These are phyloP conservation scores for Cyanistes caeruleus DNA, from an alignment of 2,113 vertebrate genomes.

Conservation along the genomic window DNA sequence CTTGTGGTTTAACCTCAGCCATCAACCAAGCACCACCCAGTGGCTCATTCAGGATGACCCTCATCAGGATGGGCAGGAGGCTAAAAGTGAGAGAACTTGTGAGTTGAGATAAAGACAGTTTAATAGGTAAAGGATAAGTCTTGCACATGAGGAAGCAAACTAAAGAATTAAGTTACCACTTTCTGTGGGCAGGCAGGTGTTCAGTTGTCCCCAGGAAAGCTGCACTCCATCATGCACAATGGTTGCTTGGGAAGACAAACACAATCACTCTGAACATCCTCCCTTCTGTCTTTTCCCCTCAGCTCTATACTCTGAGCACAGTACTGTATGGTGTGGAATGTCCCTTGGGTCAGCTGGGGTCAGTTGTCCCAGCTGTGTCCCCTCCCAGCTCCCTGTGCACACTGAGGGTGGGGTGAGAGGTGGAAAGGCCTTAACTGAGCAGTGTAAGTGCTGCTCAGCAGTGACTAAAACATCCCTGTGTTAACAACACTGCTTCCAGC, in stretches of 20 bases:
- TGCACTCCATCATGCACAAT: fast-evolving
- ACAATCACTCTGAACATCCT: not conserved
- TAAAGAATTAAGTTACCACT: not conserved
- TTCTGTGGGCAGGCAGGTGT: not conserved
- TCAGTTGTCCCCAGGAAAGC: not conserved
- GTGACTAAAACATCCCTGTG: not conserved
- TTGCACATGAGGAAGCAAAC: not conserved
- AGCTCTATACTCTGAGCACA: not conserved
- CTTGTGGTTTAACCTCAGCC: not conserved
- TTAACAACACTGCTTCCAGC: not conserved
- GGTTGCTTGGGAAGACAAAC: not conserved
- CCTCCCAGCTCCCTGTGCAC: not conserved
- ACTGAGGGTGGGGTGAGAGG: not conserved
- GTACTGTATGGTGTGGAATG: not conserved
- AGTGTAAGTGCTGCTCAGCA: not conserved
- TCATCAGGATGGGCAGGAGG: not conserved
- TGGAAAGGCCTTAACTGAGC: not conserved
- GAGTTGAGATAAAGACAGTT: not conserved
- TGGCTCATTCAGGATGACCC: not conserved
- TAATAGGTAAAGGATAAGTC: not conserved
- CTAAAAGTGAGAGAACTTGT: not conserved
- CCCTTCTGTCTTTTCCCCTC: not conserved
- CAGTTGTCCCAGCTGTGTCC: not conserved
- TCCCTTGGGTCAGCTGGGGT: not conserved
- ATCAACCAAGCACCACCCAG: not conserved